phyloP scores from a whole-genome alignment of 2,113 vertebrate genomes.

The Dasyornis broadbenti region DNA sequence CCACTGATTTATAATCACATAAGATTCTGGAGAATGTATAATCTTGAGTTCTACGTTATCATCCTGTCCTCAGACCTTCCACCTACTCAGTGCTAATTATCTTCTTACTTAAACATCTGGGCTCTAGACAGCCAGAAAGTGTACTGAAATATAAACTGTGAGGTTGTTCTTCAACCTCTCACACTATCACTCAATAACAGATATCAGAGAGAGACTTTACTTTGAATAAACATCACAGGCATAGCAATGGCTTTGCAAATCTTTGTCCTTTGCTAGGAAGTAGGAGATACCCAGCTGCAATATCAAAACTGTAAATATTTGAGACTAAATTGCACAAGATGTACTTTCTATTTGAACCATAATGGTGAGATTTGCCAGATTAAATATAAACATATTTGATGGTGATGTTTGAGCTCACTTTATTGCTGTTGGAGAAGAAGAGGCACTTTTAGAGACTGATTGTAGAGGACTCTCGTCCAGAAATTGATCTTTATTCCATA shows the following conservation, averaged over 20 bases:
- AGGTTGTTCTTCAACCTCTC: not conserved
- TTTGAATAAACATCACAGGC: not conserved
- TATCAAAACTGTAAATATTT: not conserved
- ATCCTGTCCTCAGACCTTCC: not conserved
- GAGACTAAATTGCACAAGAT: not conserved
- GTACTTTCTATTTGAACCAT: not conserved
- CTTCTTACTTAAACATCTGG: slow-evolving; percentile 1
- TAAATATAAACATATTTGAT: not conserved
- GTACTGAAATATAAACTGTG: not conserved
- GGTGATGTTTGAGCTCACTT: not conserved
- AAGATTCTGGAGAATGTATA: not conserved
- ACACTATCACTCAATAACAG: slow-evolving; percentile 33
- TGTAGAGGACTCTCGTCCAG: not conserved
- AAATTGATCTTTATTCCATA: not conserved
- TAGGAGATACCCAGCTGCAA: not conserved
- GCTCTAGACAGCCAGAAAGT: not conserved
- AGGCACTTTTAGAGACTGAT: not conserved
- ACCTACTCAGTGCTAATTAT: not conserved
- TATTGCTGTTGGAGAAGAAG: not conserved
- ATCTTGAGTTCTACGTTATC: not conserved
- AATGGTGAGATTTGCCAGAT: not conserved
- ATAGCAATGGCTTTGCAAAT: not conserved
- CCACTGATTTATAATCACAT: not conserved
- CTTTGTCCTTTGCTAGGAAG: not conserved
- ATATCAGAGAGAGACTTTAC: not conserved